Conservation (phyloP, 2,797 vertebrate genomes). For the Mormyrops boulengeri region DNA sequence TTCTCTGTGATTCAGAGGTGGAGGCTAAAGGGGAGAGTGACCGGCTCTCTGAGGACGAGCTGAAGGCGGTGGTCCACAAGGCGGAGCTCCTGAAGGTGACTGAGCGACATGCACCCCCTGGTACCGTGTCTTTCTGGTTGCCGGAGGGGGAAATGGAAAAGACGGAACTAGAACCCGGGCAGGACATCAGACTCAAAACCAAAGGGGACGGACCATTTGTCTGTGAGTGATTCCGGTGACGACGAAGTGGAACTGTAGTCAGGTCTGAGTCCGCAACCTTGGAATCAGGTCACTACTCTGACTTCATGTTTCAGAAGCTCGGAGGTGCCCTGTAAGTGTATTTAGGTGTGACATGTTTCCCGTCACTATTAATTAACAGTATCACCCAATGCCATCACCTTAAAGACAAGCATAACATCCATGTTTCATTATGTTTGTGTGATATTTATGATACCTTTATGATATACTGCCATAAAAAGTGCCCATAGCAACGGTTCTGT, state of each 20-base stretch:
- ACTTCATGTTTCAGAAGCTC: background rate
- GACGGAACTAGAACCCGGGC: slow-evolving; percentile 67
- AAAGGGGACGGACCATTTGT: slow-evolving; percentile 75
- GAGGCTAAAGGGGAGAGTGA: slow-evolving; percentile 75
- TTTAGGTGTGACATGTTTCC: background rate
- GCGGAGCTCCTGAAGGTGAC: slow-evolving; percentile 65
- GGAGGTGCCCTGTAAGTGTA: background rate
- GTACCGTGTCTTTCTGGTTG: slow-evolving; percentile 75
- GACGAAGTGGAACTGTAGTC: background rate
- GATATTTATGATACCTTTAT: background rate
- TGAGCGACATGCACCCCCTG: slow-evolving; percentile 50
- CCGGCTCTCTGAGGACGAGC: slow-evolving; percentile 56
- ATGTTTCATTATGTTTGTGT: background rate
- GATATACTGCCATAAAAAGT: background rate
- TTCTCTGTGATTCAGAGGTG: slow-evolving; percentile 52
- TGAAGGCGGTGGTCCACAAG: slow-evolving; percentile 65
- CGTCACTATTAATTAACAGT: background rate
- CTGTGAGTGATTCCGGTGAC: slow-evolving; percentile 57
- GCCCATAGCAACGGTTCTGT: background rate
- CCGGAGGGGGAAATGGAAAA: slow-evolving; percentile 68
- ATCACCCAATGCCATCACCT: background rate
- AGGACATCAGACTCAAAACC: slow-evolving; percentile 73
- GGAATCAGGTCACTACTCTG: background rate
- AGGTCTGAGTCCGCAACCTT: background rate
- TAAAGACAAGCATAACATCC: background rate